Base-by-base conservation (phyloP, 2,888 invertebrate genomes). In the Drosophila cognata region DNA sequence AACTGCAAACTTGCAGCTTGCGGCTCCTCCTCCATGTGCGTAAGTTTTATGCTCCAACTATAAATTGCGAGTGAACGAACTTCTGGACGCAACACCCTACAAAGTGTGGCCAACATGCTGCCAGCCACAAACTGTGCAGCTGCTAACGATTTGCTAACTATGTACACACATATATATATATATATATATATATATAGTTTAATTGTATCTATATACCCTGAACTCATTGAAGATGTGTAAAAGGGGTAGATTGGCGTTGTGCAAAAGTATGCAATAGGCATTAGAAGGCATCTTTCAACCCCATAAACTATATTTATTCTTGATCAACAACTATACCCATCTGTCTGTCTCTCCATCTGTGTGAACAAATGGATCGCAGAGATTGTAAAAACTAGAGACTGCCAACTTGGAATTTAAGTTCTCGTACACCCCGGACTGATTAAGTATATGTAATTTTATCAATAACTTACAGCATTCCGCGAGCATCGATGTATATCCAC, bases 31-130 rank as follows among this genome's bases (percentile, higher is more conserved):
- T n/a, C 28, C 11, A 55, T 79, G 81, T 83, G 88, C 85, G 85
- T 82, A 76, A 74, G 73, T 74, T 87, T 74, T 72, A 53, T 59
- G 73, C 78, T 46, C 11, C 51, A 64, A 72, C 73, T 63, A 72
- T 79, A 76, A 73, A 81, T 69, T 57, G 57, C 50, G 61, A 43
- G 51, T 41, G 48, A 66, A 50, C 64, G 59, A 52, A 55, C 63
- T 63, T 36, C 11, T 55, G 53, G 8, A 25, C 53, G 53, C 18
- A 53, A 53, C 16, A 35, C 55, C 18, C 41, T 25, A 33, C 66
- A 59, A 64, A 59, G 41, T 53, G 53, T 57, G 63, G 56, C 50
- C 62, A 73, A 69, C 64, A 58, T 59, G 61, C 65, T 72, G 76
- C 56, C 52, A 36, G 35, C 36, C 62, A 52, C 46, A 53, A 31